Conservation (phyloP, 2,113 vertebrate species). For the Jaculus jaculus region DNA sequence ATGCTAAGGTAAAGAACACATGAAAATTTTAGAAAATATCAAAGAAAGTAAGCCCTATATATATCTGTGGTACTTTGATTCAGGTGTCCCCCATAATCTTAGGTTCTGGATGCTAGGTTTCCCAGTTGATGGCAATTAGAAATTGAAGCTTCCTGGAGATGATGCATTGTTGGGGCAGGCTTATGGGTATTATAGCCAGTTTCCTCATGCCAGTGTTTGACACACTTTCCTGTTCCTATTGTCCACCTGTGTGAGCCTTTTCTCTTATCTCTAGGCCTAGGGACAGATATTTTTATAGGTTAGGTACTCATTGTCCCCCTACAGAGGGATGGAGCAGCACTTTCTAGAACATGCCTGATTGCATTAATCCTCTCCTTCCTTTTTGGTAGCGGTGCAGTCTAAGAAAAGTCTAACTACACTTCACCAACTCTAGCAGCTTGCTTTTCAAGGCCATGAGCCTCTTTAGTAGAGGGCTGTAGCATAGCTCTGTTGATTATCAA, state of each 20-base stretch:
- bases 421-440: background rate
- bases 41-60: background rate
- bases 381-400: background rate
- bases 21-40: slow-evolving; percentile 22
- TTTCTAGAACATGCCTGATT: background rate
- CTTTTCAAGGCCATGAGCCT: background rate
- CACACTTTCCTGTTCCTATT: no score
- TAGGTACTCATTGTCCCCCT: background rate
- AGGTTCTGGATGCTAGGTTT: no score
- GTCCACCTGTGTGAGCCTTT: no score
- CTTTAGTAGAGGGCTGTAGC: background rate
- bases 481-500: background rate
- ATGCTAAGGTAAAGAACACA: background rate
- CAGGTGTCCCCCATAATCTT: no score
- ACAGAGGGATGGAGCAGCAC: background rate
- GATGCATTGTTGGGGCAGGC: no score
- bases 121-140: no score
- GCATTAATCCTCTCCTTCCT: background rate
- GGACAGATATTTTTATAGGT: background rate
- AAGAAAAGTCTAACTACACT: background rate
- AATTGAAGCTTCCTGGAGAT: no score
- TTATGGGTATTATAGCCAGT: no score
- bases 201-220: no score
- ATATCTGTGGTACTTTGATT: background rate
- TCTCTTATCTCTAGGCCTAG: background rate